phyloP scores from a whole-genome alignment of 2,888 invertebrate genomes.

The Diploptera punctata region DNA sequence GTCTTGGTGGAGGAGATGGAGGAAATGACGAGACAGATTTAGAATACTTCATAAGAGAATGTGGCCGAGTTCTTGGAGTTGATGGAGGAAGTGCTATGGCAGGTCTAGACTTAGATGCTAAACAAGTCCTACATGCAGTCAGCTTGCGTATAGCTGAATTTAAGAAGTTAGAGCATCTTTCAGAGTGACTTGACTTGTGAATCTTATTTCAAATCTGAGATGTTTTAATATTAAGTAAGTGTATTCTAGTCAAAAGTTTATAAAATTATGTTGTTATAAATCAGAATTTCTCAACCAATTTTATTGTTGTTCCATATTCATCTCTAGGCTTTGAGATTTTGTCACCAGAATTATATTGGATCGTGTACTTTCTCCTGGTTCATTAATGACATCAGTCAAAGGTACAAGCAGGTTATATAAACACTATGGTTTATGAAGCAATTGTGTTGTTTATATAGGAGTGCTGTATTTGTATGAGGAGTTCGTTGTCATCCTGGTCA shows the following conservation, averaged over 20 bases:
- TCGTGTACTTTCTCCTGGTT: no score
- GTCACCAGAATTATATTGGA: no score
- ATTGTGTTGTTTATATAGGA: no score
- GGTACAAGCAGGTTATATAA: no score
- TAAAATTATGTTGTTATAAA: no score
- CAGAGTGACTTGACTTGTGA: background rate
- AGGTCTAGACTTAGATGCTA: conserved; percentile 63
- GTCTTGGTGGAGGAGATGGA: conserved; percentile 59
- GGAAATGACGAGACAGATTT: conserved; percentile 71
- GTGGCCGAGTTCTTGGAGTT: conserved; percentile 79
- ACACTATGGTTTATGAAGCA: no score
- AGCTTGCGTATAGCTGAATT: conserved; percentile 81
- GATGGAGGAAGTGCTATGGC: conserved; percentile 61
- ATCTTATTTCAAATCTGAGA: background rate
- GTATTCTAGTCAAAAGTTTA: background rate
- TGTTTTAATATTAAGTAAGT: background rate
- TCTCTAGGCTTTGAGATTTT: no score
- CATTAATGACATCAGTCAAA: no score
- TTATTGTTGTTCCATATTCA: no score
- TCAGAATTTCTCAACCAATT: no score
- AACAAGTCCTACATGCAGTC: conserved; percentile 76
- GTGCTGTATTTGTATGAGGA: no score
- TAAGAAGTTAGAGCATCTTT: conserved; percentile 66
- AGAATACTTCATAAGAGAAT: conserved; percentile 90
- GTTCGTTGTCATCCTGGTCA: no score